phyloP scores from a whole-genome alignment of 2,113 vertebrate genomes.

The Periophthalmodon schlosseri region DNA sequence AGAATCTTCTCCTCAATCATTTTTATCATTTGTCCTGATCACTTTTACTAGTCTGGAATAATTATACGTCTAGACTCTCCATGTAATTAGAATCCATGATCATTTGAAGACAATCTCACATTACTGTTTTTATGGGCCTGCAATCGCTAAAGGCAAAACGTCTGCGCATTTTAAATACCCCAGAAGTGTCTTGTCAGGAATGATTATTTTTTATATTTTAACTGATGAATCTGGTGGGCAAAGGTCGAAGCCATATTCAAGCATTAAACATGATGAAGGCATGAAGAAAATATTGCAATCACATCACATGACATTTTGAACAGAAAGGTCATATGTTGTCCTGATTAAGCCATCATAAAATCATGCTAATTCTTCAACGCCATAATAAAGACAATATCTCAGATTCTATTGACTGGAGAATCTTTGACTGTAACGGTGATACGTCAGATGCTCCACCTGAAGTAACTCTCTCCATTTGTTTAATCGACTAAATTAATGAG shows the following conservation, averaged over 20 bases:
- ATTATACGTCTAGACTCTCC: conserved; percentile 12
- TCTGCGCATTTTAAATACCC: background rate
- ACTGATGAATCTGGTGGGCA: background rate
- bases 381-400: background rate
- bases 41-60: background rate
- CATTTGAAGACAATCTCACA: background rate
- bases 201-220: conserved; percentile 1
- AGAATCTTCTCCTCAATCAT: background rate
- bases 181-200: background rate
- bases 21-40: conserved; percentile 3
- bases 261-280: background rate
- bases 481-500: background rate
- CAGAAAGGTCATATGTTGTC: conserved; percentile 1
- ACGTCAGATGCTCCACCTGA: background rate
- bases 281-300: no score
- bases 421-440: background rate
- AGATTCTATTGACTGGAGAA: background rate
- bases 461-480: background rate
- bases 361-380: background rate
- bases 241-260: background rate
- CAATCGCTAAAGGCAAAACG: conserved; percentile 3
- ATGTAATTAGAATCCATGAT: conserved; percentile 7
- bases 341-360: conserved; percentile 3
- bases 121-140: conserved; percentile 7
- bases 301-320: conserved; percentile 1